Evolutionary conservation across 2,888 invertebrate species (phyloP).

Genomic region (Penaeus monodon): DNA sequence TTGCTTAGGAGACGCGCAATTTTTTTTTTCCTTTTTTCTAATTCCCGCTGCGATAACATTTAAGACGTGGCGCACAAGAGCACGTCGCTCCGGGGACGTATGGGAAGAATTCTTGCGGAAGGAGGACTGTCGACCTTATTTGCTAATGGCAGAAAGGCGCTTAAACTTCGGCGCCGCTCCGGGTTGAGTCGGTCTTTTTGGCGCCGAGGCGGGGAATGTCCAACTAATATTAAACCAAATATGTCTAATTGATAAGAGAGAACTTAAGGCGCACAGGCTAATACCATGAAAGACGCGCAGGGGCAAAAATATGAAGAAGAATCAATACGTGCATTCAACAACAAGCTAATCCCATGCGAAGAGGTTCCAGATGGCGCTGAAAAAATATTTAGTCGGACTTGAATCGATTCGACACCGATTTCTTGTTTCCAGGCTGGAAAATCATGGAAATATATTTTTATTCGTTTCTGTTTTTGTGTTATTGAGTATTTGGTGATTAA

Average conservation of each 20-base stretch:
- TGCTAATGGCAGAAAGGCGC: not conserved
- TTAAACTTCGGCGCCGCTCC: not conserved
- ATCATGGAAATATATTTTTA: too few relatives aligned
- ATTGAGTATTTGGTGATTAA: too few relatives aligned
- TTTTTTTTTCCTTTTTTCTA: conserved; percentile 21
- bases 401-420: not conserved
- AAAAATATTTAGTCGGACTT: conserved; percentile 31
- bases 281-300: conserved; percentile 53
- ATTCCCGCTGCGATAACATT: conserved; percentile 60
- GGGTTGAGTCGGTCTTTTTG: conserved; percentile 16
- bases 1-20: conserved; percentile 41
- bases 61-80: conserved; percentile 38
- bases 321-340: conserved; percentile 61
- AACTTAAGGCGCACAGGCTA: conserved; percentile 56
- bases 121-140: not conserved
- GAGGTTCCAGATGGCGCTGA: conserved; percentile 18
- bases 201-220: conserved; percentile 25
- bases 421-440: conserved; percentile 9
- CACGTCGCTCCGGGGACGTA: conserved; percentile 21
- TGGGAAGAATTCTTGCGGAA: not conserved
- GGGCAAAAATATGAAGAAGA: conserved; percentile 34
- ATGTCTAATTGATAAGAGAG: conserved; percentile 58
- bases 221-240: conserved; percentile 59
- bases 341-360: conserved; percentile 49
- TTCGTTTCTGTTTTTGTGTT: not conserved